Evolutionary conservation across 2,797 vertebrate genomes (phyloP).

Genomic region (Tauraco hartlaubi): DNA sequence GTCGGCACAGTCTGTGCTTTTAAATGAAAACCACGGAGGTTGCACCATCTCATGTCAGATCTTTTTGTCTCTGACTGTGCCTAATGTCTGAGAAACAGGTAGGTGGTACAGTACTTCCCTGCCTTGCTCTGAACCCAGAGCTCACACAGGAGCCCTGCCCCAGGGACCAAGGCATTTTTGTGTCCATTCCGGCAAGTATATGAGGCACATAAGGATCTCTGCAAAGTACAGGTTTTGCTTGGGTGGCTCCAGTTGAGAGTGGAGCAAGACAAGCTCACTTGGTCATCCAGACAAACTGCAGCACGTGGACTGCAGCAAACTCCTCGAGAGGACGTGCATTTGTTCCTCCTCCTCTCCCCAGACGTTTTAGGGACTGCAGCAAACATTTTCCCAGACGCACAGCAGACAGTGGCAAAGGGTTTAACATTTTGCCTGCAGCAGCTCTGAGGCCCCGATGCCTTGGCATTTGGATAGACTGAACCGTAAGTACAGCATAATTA

Average conservation of each 20-base stretch:
- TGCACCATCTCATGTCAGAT: not conserved
- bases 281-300: not conserved
- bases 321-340: accelerated
- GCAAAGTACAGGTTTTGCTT: not conserved
- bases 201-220: not conserved
- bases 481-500: conserved; percentile 25
- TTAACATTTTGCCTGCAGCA: conserved; percentile 57
- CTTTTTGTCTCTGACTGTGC: not conserved
- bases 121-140: not conserved
- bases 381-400: not conserved
- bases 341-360: not conserved
- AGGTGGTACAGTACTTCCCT: not conserved
- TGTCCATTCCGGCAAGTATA: not conserved
- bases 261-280: not conserved
- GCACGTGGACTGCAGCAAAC: not conserved
- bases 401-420: not conserved
- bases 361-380: not conserved
- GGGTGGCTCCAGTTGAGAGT: not conserved
- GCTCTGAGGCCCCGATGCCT: conserved; percentile 14
- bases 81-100: not conserved
- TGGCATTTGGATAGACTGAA: conserved; percentile 60
- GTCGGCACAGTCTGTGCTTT: not conserved
- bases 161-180: not conserved
- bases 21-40: not conserved
- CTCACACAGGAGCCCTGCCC: not conserved